Conservation (phyloP, 2,797 vertebrate species). For the Siniperca scherzeri region DNA sequence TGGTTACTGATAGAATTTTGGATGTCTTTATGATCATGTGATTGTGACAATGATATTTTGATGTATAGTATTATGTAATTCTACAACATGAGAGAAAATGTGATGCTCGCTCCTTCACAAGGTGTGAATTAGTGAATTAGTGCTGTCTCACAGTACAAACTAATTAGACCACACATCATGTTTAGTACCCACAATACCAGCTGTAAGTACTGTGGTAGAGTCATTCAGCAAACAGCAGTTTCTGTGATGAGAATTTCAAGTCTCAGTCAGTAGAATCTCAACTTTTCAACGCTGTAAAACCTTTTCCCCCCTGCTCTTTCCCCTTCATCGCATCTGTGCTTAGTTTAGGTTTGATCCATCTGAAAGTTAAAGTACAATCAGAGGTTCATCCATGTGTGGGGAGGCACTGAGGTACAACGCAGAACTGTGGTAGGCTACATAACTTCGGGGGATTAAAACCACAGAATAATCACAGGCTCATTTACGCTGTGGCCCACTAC, state of each 20-base stretch:
- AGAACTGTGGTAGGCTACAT: slow-evolving; percentile 47
- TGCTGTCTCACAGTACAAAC: background rate
- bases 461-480: slow-evolving; percentile 58
- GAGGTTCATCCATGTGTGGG: slow-evolving; percentile 45
- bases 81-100: background rate
- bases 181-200: background rate
- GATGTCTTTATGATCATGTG: background rate
- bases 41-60: background rate
- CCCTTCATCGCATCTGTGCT: slow-evolving; percentile 20
- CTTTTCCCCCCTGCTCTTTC: slow-evolving; percentile 17
- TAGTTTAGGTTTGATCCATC: slow-evolving; percentile 49
- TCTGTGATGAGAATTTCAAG: background rate
- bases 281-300: slow-evolving; percentile 14
- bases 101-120: background rate
- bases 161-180: background rate
- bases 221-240: background rate
- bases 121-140: background rate
- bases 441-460: slow-evolving; percentile 63
- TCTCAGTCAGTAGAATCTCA: background rate
- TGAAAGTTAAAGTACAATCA: slow-evolving; percentile 59
- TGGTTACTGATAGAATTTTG: background rate
- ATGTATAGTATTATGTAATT: too few relatives aligned
- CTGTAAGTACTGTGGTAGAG: background rate
- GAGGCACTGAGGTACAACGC: slow-evolving; percentile 22
- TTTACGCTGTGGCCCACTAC: slow-evolving; percentile 49